These are phyloP conservation scores for Acrocyrtus sp. DNA, from an alignment of 2,888 invertebrate species.

Conservation along the genomic window DNA sequence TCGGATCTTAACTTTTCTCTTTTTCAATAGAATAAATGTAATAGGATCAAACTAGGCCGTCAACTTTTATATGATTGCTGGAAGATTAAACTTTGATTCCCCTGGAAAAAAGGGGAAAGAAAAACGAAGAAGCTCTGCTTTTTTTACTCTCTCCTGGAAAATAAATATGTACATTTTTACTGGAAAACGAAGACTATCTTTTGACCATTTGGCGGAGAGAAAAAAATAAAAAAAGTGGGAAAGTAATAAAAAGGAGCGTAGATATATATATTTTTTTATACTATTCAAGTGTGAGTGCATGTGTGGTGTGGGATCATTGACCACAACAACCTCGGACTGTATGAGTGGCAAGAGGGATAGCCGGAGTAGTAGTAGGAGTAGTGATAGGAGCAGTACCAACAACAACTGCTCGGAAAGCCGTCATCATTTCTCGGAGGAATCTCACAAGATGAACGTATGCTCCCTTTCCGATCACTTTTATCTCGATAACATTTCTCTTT, in stretches of 20 bases:
- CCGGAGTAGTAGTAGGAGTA: slow-evolving; percentile 15
- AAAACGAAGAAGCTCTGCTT: too few species aligned
- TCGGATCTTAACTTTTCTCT: too few species aligned
- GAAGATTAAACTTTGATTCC: slow-evolving; percentile 41
- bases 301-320: slow-evolving; percentile 49
- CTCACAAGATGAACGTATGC: slow-evolving; percentile 47
- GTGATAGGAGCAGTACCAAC: slow-evolving; percentile 17
- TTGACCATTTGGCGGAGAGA: neutral
- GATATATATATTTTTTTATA: neutral
- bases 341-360: slow-evolving; percentile 32
- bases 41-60: too few species aligned
- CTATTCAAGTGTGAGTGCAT: slow-evolving; percentile 27
- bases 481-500: too few species aligned
- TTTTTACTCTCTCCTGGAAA: too few species aligned
- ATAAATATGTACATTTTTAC: neutral
- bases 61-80: slow-evolving; percentile 1
- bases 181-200: neutral
- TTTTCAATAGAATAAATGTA: too few species aligned
- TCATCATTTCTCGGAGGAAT: slow-evolving; percentile 43
- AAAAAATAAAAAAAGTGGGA: neutral
- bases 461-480: too few species aligned
- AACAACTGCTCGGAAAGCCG: slow-evolving; percentile 46
- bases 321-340: slow-evolving; percentile 37
- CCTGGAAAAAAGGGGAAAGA: neutral
- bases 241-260: slow-evolving; percentile 7